These are phyloP conservation scores for Lepidochrysops patricia DNA, from an alignment of 2,888 invertebrate species.

Conservation along the genomic window DNA sequence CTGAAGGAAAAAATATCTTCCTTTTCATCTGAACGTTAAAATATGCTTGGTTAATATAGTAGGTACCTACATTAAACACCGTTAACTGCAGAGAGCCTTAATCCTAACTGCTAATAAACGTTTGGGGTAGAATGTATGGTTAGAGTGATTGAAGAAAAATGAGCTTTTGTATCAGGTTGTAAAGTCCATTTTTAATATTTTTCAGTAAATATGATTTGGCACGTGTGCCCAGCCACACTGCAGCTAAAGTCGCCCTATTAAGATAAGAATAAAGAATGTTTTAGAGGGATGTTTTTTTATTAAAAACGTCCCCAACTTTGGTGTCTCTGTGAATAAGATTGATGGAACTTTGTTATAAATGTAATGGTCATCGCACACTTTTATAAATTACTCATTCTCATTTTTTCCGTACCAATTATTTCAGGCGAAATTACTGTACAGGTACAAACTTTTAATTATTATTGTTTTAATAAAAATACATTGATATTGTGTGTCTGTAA, in stretches of 20 bases:
- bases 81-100: neutral
- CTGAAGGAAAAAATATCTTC: too few species aligned
- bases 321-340: constrained; percentile 23
- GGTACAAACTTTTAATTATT: neutral
- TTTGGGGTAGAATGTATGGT: neutral
- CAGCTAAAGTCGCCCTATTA: constrained; percentile 13
- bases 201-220: neutral
- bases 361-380: constrained; percentile 5
- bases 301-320: constrained; percentile 23
- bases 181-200: neutral
- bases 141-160: neutral
- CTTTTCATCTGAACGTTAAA: too few species aligned
- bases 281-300: constrained; percentile 16
- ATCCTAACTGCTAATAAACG: constrained; percentile 5
- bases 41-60: too few species aligned
- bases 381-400: neutral
- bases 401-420: too few species aligned
- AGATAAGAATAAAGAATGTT: constrained; percentile 16
- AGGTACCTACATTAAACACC: too few species aligned
- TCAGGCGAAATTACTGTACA: too few species aligned
- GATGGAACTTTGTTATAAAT: constrained; percentile 21
- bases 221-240: constrained; percentile 9
- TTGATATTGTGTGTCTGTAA: too few species aligned
- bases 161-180: neutral
- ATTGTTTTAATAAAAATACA: too few species aligned